Evolutionary conservation across 2,113 vertebrate genomes (phyloP).

Genomic region (Candoia aspera): DNA sequence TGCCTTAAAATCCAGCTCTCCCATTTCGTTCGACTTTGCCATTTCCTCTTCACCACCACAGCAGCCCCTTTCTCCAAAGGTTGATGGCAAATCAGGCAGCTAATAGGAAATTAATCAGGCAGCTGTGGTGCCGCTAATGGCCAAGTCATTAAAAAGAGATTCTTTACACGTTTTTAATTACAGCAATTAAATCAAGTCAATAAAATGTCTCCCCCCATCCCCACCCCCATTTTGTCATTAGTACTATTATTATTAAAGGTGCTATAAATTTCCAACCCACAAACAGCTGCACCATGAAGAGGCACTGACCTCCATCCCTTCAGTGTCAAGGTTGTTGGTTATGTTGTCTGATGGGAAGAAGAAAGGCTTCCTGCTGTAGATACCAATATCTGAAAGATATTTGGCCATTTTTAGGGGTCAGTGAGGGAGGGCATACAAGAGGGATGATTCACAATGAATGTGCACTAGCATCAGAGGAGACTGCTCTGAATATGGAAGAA

Average conservation of each 20-base stretch:
- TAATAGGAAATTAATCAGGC: constrained; percentile 82
- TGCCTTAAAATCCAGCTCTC: neutral
- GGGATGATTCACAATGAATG: neutral
- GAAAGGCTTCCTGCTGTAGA: neutral
- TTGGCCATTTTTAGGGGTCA: neutral
- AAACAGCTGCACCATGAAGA: neutral
- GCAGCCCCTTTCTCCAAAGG: constrained; percentile 33
- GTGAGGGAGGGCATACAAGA: neutral
- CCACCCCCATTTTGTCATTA: neutral
- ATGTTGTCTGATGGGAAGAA: neutral
- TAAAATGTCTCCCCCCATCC: constrained; percentile 65
- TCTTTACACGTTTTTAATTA: constrained; percentile 83
- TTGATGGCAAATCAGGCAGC: constrained; percentile 58
- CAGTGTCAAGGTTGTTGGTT: neutral
- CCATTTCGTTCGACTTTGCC: fast-evolving
- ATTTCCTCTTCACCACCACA: neutral
- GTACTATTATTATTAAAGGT: constrained; percentile 37
- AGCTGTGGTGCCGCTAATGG: constrained; percentile 78
- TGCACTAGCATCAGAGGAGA: neutral
- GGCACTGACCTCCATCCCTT: neutral
- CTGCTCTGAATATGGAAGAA: neutral
- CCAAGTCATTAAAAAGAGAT: constrained; percentile 78
- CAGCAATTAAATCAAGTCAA: constrained; percentile 77
- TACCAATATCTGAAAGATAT: neutral
- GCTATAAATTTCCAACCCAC: neutral